These are phyloP conservation scores for Chrysotoxum bicinctum DNA, from an alignment of 2,888 invertebrate species.

Conservation along the genomic window DNA sequence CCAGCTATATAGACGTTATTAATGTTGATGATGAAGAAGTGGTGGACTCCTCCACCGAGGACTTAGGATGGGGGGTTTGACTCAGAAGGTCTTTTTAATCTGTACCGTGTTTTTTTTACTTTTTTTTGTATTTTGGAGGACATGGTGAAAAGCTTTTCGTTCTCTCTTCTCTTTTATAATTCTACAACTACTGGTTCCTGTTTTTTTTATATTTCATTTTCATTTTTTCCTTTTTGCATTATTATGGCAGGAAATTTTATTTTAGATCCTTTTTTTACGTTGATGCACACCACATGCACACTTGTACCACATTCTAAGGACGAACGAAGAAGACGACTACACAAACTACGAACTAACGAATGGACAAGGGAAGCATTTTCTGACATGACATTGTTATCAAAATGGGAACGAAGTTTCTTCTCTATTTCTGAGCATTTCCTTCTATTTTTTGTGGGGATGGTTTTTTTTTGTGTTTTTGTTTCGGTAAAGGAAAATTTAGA, in stretches of 20 bases:
- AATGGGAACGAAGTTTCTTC: constrained; percentile 63
- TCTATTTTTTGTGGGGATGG: constrained; percentile 22
- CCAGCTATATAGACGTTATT: constrained; percentile 66
- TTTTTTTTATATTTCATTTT: constrained; percentile 20
- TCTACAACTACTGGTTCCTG: constrained; percentile 32
- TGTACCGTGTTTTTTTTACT: constrained; percentile 41
- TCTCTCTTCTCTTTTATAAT: constrained; percentile 60
- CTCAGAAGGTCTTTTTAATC: constrained; percentile 71
- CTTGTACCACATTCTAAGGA: constrained; percentile 36
- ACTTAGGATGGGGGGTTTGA: constrained; percentile 25
- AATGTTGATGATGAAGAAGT: constrained; percentile 69
- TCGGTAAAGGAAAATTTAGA: background rate
- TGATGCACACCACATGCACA: constrained; percentile 46
- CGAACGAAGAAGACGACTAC: constrained; percentile 21
- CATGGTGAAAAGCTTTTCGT: constrained; percentile 70
- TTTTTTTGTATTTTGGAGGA: constrained; percentile 45
- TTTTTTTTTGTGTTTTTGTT: background rate
- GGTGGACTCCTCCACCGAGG: constrained; percentile 31
- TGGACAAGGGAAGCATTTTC: constrained; percentile 64
- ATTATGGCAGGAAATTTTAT: constrained; percentile 65
- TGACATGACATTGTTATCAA: constrained; percentile 72
- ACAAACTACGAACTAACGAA: constrained; percentile 6
- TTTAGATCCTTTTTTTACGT: constrained; percentile 58
- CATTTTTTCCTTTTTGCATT: constrained; percentile 42
- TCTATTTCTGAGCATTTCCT: constrained; percentile 44